phyloP scores from a whole-genome alignment of 2,888 invertebrate genomes.

The Eupsilia transversa region DNA sequence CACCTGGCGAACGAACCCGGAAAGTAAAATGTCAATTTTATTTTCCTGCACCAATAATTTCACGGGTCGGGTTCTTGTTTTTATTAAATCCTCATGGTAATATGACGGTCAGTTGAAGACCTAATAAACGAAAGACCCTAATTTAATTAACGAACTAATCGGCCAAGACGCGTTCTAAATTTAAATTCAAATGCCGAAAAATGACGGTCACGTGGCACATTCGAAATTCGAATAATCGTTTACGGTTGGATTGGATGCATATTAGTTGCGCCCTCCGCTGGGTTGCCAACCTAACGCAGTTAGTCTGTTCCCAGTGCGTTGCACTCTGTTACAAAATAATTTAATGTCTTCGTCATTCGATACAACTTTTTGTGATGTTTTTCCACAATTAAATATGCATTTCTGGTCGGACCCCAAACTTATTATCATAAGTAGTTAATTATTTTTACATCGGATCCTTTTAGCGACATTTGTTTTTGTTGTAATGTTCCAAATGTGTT shows the following conservation, averaged over 20 bases:
- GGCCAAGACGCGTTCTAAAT: slow-evolving; percentile 71
- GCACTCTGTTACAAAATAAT: slow-evolving; percentile 87
- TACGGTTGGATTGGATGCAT: slow-evolving; percentile 80
- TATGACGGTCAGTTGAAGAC: slow-evolving; percentile 58
- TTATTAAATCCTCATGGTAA: slow-evolving; percentile 51
- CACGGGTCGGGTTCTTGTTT: slow-evolving; percentile 46
- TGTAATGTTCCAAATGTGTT: slow-evolving; percentile 75
- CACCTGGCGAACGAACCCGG: slow-evolving; percentile 82
- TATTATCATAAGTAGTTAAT: slow-evolving; percentile 87
- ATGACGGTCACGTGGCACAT: slow-evolving; percentile 78
- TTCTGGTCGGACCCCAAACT: slow-evolving; percentile 79
- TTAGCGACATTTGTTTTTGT: slow-evolving; percentile 79
- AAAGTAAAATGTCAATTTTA: slow-evolving; percentile 85
- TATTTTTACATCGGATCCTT: slow-evolving; percentile 83
- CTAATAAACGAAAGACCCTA: slow-evolving; percentile 68
- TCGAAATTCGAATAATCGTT: slow-evolving; percentile 82
- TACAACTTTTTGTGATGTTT: slow-evolving; percentile 81
- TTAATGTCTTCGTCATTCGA: slow-evolving; percentile 82
- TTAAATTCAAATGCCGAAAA: slow-evolving; percentile 72
- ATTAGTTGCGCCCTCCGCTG: slow-evolving; percentile 73
- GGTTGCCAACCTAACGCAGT: slow-evolving; percentile 83
- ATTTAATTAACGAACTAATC: slow-evolving; percentile 75
- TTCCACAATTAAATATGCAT: slow-evolving; percentile 84
- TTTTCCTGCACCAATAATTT: slow-evolving; percentile 70
- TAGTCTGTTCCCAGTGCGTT: slow-evolving; percentile 85